These are phyloP conservation scores for Noctua comes DNA, from an alignment of 2,888 invertebrate genomes.

Conservation along the genomic window DNA sequence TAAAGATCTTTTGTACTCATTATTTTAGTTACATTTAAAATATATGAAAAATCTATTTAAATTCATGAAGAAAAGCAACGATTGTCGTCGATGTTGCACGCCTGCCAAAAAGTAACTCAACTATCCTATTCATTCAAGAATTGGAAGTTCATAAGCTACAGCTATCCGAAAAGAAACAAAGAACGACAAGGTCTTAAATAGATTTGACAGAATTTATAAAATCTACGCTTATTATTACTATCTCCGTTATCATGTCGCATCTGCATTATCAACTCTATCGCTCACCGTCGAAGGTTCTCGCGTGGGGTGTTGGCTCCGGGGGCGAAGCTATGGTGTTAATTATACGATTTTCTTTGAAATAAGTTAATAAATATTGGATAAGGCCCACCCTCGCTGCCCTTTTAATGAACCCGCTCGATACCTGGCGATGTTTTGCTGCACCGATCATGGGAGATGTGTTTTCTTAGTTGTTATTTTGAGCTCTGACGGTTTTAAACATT, in stretches of 20 bases:
- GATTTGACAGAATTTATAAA: background rate
- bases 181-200: background rate
- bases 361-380: slow-evolving; percentile 90
- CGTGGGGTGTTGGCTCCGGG: slow-evolving; percentile 71
- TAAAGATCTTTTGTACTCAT: background rate
- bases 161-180: background rate
- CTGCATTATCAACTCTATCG: slow-evolving; percentile 59
- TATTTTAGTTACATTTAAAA: background rate
- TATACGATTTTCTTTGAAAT: slow-evolving; percentile 90
- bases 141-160: background rate
- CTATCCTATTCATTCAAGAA: background rate
- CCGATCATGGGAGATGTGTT: slow-evolving; percentile 49
- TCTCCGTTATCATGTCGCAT: slow-evolving; percentile 42
- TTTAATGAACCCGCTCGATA: slow-evolving; percentile 79
- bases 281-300: slow-evolving; percentile 67
- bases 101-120: background rate
- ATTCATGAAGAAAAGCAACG: background rate
- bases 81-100: background rate
- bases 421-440: slow-evolving; percentile 61
- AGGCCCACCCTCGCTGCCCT: slow-evolving; percentile 83
- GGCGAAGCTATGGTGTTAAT: slow-evolving; percentile 83
- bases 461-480: slow-evolving; percentile 33
- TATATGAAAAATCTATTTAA: background rate
- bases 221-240: background rate
- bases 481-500: background rate